Evolutionary conservation across 2,888 invertebrate species (phyloP).

Genomic region (Mechanitis messenoides): DNA sequence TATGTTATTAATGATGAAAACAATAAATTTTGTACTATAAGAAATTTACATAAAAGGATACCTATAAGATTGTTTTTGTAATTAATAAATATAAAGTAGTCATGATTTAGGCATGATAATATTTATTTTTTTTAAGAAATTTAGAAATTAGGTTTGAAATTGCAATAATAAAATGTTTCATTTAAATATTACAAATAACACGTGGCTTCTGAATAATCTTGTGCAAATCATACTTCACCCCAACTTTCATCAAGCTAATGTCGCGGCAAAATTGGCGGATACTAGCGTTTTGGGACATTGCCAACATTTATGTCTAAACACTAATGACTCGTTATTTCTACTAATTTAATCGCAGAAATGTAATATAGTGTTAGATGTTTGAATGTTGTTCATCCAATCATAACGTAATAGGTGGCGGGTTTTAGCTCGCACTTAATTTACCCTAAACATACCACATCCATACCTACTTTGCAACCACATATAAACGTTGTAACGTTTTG

Average conservation of each 20-base stretch:
- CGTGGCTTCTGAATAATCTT: slow-evolving; percentile 16
- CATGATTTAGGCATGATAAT: no score
- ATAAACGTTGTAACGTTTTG: no score
- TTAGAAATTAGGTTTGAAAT: not conserved
- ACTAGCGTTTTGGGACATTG: not conserved
- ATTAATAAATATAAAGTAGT: no score
- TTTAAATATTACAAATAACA: slow-evolving; percentile 4
- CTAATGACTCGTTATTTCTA: not conserved
- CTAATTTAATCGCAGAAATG: not conserved
- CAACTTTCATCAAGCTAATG: slow-evolving; percentile 26
- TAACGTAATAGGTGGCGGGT: not conserved
- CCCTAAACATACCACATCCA: no score
- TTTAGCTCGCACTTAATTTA: no score
- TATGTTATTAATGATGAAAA: no score
- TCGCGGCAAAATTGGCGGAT: slow-evolving; percentile 18
- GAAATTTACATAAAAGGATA: no score
- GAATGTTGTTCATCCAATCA: not conserved
- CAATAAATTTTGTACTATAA: no score
- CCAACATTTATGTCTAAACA: slow-evolving; percentile 3
- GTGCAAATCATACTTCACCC: slow-evolving; percentile 8
- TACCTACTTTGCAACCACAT: no score
- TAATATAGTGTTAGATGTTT: not conserved
- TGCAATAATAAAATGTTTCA: not conserved
- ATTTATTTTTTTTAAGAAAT: no score
- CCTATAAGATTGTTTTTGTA: no score